Conservation (phyloP, 2,888 invertebrate species). For the Nysson spinosus region DNA sequence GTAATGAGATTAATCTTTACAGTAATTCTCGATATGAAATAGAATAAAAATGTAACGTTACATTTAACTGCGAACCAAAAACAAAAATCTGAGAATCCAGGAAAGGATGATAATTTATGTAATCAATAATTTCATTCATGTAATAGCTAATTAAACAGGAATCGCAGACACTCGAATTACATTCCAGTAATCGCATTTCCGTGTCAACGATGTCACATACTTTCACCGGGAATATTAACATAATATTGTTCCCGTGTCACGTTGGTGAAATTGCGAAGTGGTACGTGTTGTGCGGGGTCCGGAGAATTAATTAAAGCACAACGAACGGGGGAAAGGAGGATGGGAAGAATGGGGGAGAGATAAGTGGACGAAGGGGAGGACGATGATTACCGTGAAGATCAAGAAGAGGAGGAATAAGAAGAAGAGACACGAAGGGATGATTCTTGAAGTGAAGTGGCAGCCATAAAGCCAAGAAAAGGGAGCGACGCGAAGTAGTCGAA, state of each 20-base stretch:
- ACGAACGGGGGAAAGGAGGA: not conserved
- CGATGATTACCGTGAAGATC: not conserved
- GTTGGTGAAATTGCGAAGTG: not conserved
- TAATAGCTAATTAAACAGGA: too few species aligned
- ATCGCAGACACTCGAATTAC: conserved; percentile 2
- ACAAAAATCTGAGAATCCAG: too few species aligned
- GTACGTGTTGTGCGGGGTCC: conserved; percentile 17
- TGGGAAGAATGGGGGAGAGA: not conserved
- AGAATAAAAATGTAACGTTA: too few species aligned
- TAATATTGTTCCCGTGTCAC: not conserved
- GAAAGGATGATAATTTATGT: too few species aligned
- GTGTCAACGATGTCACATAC: not conserved
- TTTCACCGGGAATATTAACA: not conserved
- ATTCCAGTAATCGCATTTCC: not conserved
- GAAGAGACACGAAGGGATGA: conserved; percentile 1
- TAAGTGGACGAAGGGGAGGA: not conserved
- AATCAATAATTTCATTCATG: too few species aligned
- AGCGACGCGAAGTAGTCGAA: conserved; percentile 37
- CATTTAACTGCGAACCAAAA: too few species aligned
- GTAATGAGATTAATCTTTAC: too few species aligned
- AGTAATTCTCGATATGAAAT: too few species aligned
- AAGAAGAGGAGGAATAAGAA: not conserved
- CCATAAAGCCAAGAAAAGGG: too few species aligned
- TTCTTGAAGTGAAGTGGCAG: too few species aligned
- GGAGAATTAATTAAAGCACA: conserved; percentile 43